Evolutionary conservation across 2,113 vertebrate genomes (phyloP).

Genomic region (Elachura formosa): DNA sequence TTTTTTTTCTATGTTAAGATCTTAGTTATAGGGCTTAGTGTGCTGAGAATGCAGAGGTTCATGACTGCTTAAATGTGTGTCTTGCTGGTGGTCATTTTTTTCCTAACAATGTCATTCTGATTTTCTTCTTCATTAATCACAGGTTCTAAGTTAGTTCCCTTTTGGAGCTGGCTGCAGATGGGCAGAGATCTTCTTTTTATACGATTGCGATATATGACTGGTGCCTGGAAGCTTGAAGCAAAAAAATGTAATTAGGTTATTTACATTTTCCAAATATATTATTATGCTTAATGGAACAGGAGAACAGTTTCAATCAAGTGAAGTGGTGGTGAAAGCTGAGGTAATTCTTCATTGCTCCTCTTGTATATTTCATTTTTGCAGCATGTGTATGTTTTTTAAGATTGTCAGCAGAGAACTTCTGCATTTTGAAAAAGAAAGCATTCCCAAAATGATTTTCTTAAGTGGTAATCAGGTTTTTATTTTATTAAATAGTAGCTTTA

Average conservation of each 20-base stretch:
- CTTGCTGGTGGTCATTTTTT: neutral
- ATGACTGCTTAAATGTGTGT: neutral
- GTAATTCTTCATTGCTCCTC: constrained; percentile 40
- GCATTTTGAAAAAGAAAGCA: neutral
- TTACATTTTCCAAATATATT: constrained; percentile 42
- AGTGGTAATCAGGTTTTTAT: neutral
- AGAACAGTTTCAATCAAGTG: constrained; percentile 59
- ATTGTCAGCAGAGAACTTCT: neutral
- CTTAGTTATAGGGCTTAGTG: neutral
- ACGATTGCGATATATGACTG: constrained; percentile 89
- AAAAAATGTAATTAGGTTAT: constrained; percentile 81
- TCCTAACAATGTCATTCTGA: neutral
- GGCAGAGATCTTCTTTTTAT: constrained; percentile 93
- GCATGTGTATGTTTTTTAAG: constrained; percentile 7
- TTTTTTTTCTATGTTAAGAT: neutral
- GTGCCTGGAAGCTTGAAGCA: constrained; percentile 87
- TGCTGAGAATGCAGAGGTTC: neutral
- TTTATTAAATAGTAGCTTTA: neutral
- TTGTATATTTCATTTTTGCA: constrained; percentile 33
- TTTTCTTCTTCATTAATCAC: constrained; percentile 43
- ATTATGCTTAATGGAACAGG: constrained; percentile 31
- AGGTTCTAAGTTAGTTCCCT: constrained; percentile 97
- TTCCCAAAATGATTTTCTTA: neutral
- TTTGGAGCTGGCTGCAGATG: constrained; percentile 99
- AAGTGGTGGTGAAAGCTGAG: constrained; percentile 62